These are phyloP conservation scores for Marronus borbonicus DNA, from an alignment of 2,888 invertebrate species.

Conservation along the genomic window DNA sequence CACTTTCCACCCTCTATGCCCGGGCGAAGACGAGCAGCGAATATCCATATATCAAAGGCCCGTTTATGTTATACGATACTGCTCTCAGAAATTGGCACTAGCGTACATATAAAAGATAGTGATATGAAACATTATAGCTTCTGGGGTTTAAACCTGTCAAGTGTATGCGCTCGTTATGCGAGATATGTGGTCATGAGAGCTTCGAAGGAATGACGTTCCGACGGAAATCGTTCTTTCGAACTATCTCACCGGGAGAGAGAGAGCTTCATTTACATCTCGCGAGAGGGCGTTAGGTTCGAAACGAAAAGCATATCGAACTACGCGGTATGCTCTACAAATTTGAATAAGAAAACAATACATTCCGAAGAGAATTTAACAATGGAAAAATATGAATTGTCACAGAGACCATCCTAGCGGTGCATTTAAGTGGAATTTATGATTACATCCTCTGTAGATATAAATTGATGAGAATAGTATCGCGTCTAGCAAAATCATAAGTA, in stretches of 20 bases:
- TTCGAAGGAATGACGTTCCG: slow-evolving; percentile 57
- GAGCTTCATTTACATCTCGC: slow-evolving; percentile 29
- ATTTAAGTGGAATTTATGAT: too few species aligned
- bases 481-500: too few species aligned
- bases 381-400: neutral
- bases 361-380: neutral
- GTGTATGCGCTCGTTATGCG: slow-evolving; percentile 62
- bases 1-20: slow-evolving; percentile 64
- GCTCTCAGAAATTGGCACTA: slow-evolving; percentile 65
- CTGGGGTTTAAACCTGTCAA: slow-evolving; percentile 65
- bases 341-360: slow-evolving; percentile 7
- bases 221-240: slow-evolving; percentile 36
- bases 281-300: neutral
- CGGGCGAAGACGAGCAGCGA: slow-evolving; percentile 58
- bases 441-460: too few species aligned
- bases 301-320: slow-evolving; percentile 14
- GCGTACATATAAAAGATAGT: slow-evolving; percentile 65
- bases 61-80: slow-evolving; percentile 66
- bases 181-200: slow-evolving; percentile 63
- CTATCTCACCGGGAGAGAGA: slow-evolving; percentile 12
- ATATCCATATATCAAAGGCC: slow-evolving; percentile 65
- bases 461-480: too few species aligned
- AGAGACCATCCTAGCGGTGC: neutral
- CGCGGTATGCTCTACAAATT: neutral
- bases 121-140: slow-evolving; percentile 67